Conservation (phyloP, 2,888 invertebrate species). For the Cosmopolites sordidus region DNA sequence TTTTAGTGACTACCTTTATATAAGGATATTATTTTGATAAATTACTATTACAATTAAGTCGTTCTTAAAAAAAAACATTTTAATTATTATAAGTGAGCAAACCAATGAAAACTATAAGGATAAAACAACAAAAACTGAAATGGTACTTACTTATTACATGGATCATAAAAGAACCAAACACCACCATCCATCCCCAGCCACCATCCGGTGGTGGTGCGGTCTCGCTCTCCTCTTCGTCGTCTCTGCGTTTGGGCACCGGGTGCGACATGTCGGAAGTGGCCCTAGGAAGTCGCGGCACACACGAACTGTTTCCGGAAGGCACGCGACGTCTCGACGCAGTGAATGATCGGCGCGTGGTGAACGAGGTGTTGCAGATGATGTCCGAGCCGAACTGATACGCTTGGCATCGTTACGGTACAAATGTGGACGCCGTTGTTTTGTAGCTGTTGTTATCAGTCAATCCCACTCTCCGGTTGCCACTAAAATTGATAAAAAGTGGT, state of each 20-base stretch:
- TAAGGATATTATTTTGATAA: no score
- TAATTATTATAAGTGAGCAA: no score
- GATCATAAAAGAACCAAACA: constrained; percentile 93
- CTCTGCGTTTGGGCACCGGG: constrained; percentile 28
- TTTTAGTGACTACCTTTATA: no score
- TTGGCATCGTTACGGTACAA: background rate
- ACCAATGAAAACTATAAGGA: no score
- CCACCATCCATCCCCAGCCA: constrained; percentile 94
- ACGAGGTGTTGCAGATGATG: constrained; percentile 6
- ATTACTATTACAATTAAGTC: no score
- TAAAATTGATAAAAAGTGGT: constrained; percentile 2
- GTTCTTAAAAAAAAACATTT: no score
- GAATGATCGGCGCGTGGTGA: constrained; percentile 8
- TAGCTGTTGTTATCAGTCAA: constrained; percentile 4
- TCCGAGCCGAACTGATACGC: no score
- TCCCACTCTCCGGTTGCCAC: background rate
- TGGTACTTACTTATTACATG: constrained; percentile 83
- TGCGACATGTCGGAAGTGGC: constrained; percentile 17
- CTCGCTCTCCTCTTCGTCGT: constrained; percentile 42
- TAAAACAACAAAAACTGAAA: background rate
- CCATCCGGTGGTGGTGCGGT: constrained; percentile 74
- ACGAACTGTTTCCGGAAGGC: background rate
- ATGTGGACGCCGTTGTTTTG: constrained; percentile 2
- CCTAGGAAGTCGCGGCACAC: constrained; percentile 3
- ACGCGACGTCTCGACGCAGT: constrained; percentile 8